Conservation (phyloP, 2,797 vertebrate genomes). For the Gallinago nigripennis region DNA sequence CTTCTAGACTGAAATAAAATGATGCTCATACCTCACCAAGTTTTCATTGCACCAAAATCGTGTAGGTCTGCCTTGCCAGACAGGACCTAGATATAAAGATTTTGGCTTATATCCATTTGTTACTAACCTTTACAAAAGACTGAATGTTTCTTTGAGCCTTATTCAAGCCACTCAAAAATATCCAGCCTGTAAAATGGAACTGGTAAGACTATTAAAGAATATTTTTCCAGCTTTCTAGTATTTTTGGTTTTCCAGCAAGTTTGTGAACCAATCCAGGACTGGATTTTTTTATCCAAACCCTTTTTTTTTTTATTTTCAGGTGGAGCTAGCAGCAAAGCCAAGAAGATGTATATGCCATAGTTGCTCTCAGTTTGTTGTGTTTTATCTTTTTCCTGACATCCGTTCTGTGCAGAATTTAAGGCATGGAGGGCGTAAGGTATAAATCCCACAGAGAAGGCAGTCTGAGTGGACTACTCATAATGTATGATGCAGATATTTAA, state of each 20-base stretch:
- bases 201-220: neutral
- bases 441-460: neutral
- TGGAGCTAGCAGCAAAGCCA: neutral
- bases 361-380: neutral
- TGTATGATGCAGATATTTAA: neutral
- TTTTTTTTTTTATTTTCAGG: neutral
- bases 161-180: neutral
- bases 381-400: neutral
- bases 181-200: neutral
- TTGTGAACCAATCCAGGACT: neutral
- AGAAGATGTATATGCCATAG: accelerated
- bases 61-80: neutral
- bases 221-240: neutral
- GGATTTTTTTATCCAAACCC: neutral
- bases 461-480: neutral
- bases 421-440: accelerated
- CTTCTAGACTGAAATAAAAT: neutral
- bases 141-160: neutral
- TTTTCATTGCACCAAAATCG: neutral
- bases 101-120: neutral
- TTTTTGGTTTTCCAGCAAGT: neutral
- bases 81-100: neutral
- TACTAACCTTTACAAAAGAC: neutral
- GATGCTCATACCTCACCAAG: neutral
- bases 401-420: neutral